Evolutionary conservation across 1,140 invertebrate species (phyloP).

Genomic region (Zaprionus vittiger): DNA sequence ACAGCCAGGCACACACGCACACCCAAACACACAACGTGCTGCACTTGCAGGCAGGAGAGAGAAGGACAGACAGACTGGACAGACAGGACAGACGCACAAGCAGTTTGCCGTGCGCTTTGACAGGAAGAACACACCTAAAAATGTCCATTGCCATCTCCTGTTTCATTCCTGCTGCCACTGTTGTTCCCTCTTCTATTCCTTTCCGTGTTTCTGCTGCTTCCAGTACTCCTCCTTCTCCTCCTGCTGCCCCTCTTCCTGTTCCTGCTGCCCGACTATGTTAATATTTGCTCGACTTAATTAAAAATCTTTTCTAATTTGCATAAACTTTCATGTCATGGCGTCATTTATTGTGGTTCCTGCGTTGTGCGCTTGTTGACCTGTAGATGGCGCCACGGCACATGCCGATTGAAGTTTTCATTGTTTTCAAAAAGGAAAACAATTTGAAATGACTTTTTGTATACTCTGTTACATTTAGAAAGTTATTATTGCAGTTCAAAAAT

Average conservation of each 20-base stretch:
- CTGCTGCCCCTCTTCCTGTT: neutral
- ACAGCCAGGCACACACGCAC: conserved; percentile 10
- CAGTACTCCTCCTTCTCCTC: neutral
- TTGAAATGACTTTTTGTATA: no score
- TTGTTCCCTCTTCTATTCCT: neutral
- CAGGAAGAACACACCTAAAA: conserved; percentile 34
- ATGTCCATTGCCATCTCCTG: conserved; percentile 1
- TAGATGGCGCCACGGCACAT: conserved; percentile 35
- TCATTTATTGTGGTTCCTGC: conserved; percentile 59
- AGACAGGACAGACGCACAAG: neutral
- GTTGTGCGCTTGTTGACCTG: conserved; percentile 30
- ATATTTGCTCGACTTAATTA: conserved; percentile 79
- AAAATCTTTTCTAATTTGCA: conserved; percentile 82
- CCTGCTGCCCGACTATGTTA: conserved; percentile 56
- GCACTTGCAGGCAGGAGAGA: neutral
- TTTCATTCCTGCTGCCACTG: neutral
- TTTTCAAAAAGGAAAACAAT: neutral
- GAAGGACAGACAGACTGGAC: neutral
- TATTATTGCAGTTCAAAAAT: no score
- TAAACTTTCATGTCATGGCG: conserved; percentile 69
- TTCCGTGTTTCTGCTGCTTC: conserved; percentile 5
- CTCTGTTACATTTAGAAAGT: no score
- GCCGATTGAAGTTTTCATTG: neutral
- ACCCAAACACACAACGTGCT: neutral
- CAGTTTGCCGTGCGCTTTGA: neutral